Evolutionary conservation across 2,113 vertebrate species (phyloP).

Genomic region (Tyrannus savana): DNA sequence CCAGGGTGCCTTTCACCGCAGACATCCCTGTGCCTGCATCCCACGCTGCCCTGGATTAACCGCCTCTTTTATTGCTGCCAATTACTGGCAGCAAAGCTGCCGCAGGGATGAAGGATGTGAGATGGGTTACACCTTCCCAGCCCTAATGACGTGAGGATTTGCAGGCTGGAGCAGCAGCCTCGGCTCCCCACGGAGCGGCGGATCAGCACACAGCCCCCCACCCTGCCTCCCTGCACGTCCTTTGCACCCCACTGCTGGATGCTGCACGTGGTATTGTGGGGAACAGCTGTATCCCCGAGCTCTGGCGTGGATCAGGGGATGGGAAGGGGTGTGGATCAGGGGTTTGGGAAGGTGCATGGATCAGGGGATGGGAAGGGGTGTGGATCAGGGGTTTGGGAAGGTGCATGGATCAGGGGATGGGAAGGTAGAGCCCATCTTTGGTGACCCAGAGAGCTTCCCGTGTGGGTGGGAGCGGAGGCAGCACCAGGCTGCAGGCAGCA

Average conservation of each 20-base stretch:
- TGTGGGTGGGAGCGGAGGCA: background rate
- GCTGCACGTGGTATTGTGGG: background rate
- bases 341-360: accelerated
- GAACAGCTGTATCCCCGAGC: background rate
- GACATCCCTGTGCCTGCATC: conserved; percentile 29
- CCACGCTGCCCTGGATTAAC: conserved; percentile 49
- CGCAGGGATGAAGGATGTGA: background rate
- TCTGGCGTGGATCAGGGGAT: background rate
- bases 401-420: background rate
- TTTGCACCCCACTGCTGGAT: background rate
- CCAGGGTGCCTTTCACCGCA: conserved; percentile 45
- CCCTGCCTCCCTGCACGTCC: background rate
- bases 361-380: background rate
- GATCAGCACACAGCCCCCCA: background rate
- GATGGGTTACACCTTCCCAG: conserved; percentile 27
- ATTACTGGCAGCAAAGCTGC: conserved; percentile 52
- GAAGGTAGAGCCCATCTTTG: background rate
- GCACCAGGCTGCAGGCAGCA: background rate
- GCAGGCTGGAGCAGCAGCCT: background rate
- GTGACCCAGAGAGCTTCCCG: background rate
- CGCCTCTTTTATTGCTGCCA: conserved; percentile 53
- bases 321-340: accelerated
- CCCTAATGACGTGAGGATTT: background rate
- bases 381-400: background rate
- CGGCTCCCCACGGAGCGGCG: background rate